These are phyloP conservation scores for Lutjanus campechanus DNA, from an alignment of 2,797 vertebrate species.

Conservation along the genomic window DNA sequence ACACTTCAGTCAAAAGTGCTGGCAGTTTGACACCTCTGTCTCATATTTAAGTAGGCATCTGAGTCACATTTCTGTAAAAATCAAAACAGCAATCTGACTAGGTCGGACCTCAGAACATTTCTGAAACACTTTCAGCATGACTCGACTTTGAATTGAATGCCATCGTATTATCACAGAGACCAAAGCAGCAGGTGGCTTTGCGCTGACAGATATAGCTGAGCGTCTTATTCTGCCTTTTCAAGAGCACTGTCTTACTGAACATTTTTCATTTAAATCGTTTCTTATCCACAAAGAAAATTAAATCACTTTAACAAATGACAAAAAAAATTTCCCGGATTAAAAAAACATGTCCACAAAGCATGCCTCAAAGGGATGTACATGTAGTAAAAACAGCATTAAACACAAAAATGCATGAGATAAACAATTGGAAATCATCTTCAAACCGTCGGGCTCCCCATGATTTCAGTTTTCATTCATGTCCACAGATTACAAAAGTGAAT, in stretches of 20 bases:
- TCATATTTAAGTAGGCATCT: slow-evolving; percentile 15
- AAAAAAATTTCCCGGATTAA: no score
- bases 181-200: slow-evolving; percentile 1
- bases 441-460: not conserved
- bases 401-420: no score
- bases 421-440: not conserved
- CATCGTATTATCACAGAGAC: not conserved
- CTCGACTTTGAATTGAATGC: not conserved
- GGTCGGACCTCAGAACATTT: not conserved
- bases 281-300: not conserved
- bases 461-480: not conserved
- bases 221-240: not conserved
- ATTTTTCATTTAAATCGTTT: not conserved
- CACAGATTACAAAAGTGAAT: not conserved
- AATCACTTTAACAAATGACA: not conserved
- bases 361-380: no score
- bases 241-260: not conserved
- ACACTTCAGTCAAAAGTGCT: not conserved
- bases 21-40: slow-evolving; percentile 14
- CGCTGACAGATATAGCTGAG: not conserved
- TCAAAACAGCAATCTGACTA: not conserved
- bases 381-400: no score
- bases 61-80: slow-evolving; percentile 12
- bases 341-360: no score
- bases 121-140: not conserved